These are phyloP conservation scores for Hypothenemus hampei DNA, from an alignment of 1,140 invertebrate species.

Conservation along the genomic window DNA sequence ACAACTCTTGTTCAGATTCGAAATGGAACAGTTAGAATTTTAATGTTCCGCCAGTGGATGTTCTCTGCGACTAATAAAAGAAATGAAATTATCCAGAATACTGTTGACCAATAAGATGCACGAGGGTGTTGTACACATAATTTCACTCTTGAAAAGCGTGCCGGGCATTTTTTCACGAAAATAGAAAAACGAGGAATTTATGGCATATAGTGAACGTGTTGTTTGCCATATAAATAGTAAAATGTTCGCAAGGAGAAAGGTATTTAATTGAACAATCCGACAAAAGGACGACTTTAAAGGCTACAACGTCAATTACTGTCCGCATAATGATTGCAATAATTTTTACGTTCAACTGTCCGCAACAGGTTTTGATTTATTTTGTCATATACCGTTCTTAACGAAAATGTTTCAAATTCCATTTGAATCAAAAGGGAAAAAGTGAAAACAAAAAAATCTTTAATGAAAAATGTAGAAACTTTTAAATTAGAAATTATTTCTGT, in stretches of 20 bases:
- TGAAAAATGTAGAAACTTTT: too few species aligned
- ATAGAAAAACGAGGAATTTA: too few species aligned
- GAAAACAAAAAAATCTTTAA: constrained; percentile 1
- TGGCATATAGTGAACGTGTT: not conserved
- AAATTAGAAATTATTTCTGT: too few species aligned
- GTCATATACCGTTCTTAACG: not conserved
- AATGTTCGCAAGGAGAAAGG: not conserved
- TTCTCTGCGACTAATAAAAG: too few species aligned
- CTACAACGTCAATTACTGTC: constrained; percentile 6
- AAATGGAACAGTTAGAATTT: too few species aligned
- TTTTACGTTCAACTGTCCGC: not conserved
- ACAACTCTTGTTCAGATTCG: too few species aligned
- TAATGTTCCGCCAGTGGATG: too few species aligned
- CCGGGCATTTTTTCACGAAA: not conserved
- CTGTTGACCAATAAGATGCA: too few species aligned
- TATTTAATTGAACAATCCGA: constrained; percentile 7
- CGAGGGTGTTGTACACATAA: too few species aligned
- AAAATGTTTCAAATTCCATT: constrained; percentile 1
- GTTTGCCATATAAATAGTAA: constrained; percentile 1
- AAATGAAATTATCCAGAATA: too few species aligned
- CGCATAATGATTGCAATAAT: constrained; percentile 3
- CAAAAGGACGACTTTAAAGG: constrained; percentile 7
- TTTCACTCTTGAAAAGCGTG: constrained; percentile 2
- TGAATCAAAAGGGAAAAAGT: not conserved
- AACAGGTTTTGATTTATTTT: constrained; percentile 3